Evolutionary conservation across 2,113 vertebrate genomes (phyloP), one percentile per base, ranked within the genome.

Genomic region (Toxotes jaculatrix): DNA sequence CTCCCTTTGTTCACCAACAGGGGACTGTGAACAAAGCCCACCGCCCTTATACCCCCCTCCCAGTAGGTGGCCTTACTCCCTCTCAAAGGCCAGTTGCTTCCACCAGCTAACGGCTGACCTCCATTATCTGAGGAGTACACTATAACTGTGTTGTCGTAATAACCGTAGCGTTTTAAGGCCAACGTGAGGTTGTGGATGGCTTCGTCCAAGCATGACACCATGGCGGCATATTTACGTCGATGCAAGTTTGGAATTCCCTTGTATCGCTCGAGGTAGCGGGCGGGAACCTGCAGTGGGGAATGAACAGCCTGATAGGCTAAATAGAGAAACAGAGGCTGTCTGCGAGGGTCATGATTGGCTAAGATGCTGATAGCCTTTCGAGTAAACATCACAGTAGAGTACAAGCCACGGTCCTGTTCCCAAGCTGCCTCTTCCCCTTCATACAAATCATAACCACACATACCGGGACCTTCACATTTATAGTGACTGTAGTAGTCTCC

Each of bases 51-150:
- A 0, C 98, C 98, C 1, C 98, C 98, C 80, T 99, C 98, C 98
- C 98, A 99, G 12, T 98, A 98, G 0, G 96, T 97, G 49, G 98
- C 98, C 87, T 99, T 99, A 89, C 97, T 97, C 1, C 98, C 98
- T 88, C 98, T 94, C 11, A 99, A 94, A 9, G 98, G 98, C 98
- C 98, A 99, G 87, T 99, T 99, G 87, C 97, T 99, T 62, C 97
- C 98, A 61, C 98, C 98, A 0, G 95, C 96, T 70, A 95, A 92
- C 0, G 98, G 98, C 84, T 99, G 98, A 21, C 98, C 98, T 0
- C 98, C 98, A 0, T 99, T 99, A 80, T 99, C 98, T 0, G 98
- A 98, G 5, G 98, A 99, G 88, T 99, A 99, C 66, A 99, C 95
- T 81, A 99, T 93, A 27, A 99, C 89, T 69, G 96, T 97, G 60